Conservation (phyloP, 2,113 vertebrate genomes). For the Ancistrus triradiatus region DNA sequence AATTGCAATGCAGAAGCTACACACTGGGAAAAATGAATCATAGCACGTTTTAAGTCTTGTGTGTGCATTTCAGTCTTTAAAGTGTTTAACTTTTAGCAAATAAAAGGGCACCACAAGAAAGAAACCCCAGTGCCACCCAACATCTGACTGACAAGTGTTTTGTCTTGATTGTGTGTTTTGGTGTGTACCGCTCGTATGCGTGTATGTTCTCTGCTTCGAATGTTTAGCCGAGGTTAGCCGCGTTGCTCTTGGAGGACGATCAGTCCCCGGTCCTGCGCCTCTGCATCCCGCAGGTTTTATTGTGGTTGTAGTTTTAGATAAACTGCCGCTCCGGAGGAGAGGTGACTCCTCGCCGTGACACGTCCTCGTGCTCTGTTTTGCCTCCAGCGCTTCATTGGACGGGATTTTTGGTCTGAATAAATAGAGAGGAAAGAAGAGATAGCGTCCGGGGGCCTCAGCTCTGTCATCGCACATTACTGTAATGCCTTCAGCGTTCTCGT, state of each 20-base stretch:
- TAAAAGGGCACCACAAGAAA: conserved; percentile 26
- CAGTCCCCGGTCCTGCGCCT: conserved; percentile 67
- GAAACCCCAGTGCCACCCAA: conserved; percentile 26
- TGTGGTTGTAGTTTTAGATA: conserved; percentile 82
- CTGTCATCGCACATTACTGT: conserved; percentile 77
- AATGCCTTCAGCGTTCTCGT: conserved; percentile 12
- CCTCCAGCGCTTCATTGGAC: conserved; percentile 40
- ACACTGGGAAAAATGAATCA: no score
- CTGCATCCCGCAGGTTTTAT: conserved; percentile 72
- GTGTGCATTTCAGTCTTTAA: no score
- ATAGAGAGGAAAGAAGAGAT: conserved; percentile 32
- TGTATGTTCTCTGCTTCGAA: conserved; percentile 24
- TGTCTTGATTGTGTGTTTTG: conserved; percentile 58
- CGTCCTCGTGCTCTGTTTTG: conserved; percentile 64
- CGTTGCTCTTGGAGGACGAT: conserved; percentile 83
- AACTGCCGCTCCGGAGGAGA: conserved; percentile 72
- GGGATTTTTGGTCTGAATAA: conserved; percentile 22
- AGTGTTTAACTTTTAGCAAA: conserved; percentile 17
- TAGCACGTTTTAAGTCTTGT: no score
- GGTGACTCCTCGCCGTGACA: conserved; percentile 72
- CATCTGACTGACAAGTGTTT: conserved; percentile 52
- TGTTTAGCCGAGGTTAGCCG: conserved; percentile 70
- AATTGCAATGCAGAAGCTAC: no score
- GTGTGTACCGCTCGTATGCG: neutral
- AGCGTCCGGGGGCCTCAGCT: conserved; percentile 58